These are phyloP conservation scores for Portevinia maculata DNA, from an alignment of 2,888 invertebrate species.

Conservation along the genomic window DNA sequence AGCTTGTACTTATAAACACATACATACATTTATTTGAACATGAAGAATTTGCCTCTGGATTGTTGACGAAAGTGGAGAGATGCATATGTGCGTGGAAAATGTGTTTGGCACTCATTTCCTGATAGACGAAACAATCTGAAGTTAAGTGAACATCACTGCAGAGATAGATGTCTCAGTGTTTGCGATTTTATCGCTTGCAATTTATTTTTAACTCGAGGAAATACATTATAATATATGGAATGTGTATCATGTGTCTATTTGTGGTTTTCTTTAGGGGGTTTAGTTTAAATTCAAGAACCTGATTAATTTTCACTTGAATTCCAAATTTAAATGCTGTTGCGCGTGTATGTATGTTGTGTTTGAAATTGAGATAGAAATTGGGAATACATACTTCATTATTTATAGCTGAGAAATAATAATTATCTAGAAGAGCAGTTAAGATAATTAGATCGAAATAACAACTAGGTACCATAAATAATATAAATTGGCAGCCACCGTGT, in stretches of 20 bases:
- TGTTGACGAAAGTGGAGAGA: conserved; percentile 13
- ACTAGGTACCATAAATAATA: no score
- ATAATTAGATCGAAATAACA: no score
- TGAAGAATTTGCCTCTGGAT: conserved; percentile 14
- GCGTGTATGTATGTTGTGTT: neutral
- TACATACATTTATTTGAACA: conserved; percentile 31
- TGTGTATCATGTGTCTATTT: neutral
- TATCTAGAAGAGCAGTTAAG: no score
- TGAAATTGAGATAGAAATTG: no score
- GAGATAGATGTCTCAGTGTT: conserved; percentile 45
- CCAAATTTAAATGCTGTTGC: neutral
- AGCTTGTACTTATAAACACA: neutral
- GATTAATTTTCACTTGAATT: conserved; percentile 15
- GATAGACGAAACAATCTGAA: conserved; percentile 56
- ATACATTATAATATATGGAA: neutral
- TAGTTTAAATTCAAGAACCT: conserved; percentile 4
- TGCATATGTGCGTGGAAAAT: conserved; percentile 59
- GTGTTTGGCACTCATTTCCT: conserved; percentile 58
- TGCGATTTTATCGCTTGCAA: conserved; percentile 36
- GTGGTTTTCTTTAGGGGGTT: neutral
- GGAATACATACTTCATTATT: no score
- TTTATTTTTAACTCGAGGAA: conserved; percentile 28
- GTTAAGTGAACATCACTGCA: conserved; percentile 62
- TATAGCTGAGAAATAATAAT: no score
- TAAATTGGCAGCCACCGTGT: no score